Base-by-base conservation (phyloP, 2,888 invertebrate genomes). In the Dermolepida albohirtum region DNA sequence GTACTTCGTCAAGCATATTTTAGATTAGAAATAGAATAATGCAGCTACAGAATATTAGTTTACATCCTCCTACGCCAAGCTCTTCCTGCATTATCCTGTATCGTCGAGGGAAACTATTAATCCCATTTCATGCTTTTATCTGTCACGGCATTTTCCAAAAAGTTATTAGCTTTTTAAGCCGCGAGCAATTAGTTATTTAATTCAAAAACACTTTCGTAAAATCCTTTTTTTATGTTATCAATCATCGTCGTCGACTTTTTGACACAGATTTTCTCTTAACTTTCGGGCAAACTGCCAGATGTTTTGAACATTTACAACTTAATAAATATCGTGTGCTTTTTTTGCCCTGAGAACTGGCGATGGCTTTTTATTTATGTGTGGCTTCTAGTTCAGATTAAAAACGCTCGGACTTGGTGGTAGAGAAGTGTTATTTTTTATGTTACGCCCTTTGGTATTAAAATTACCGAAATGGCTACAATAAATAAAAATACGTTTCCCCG, bases 231-330 rank as follows among this genome's bases (percentile, higher is more conserved):
- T 34, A 34, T 34, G 6, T 44, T 59, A 59, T 59, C 59, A 44
- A 59, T 59, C 59, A 59, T 59, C 59, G 29, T 7, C n/a, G 17
- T 39, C 17, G 41, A 17, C 17, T 27, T 44, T 59, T 59, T 40
- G 59, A 59, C 44, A 27, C 44, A 8, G 59, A 59, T 59, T 59
- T 44, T 59, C 57, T 27, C 44, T 57, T 44, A 59, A 59, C 44
- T 59, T 59, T 44, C 59, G 44, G 59, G 59, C 59, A 59, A 29
- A 29, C 59, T 59, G 59, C 59, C 59, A 59, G 59, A 59, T 59
- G 59, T 59, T 59, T 59, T 59, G 44, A 59, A 59, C 59, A 44
- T 59, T 59, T 44, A 59, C 59, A 59, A 59, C 59, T 59, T 59
- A 59, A 59, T 59, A 59, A 59, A 59, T 59, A 59, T 27, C 44